Base-by-base conservation (phyloP, 1,140 invertebrate genomes). In the Drosophila nannoptera region DNA sequence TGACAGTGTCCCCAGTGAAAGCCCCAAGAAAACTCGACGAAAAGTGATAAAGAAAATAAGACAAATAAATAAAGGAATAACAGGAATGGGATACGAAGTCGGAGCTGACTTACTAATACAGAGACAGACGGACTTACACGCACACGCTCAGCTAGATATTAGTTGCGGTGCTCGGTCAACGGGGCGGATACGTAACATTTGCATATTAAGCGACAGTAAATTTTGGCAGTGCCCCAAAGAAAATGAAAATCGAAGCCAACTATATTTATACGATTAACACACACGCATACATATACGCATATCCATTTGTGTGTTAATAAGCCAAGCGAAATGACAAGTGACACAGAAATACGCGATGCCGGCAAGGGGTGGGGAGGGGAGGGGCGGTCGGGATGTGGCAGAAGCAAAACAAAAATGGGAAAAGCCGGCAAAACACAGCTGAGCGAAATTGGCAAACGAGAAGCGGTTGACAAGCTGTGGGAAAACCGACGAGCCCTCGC, bases 381-480 rank as follows among this genome's bases (percentile, higher is more conserved):
- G 43, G 45, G 36, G 22, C 68, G 50, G 36, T 22, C 31, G 64
- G 33, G 14, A 14, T 5, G 40, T 22, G 22, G 22, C 22, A 9
- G 53, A 62, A 62, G 29, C 11, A 64, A 46, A 48, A 46, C 11
- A 29, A 63, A 64, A 64, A 6, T 53, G 33, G 56, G 43, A 54
- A 43, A 75, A 62, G 38, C 77, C 73, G 71, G 63, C 65, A 36
- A 43, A 77, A 77, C 77, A 77, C 77, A 81, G 77, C 77, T 81
- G 77, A 31, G 71, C 59, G 54, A 62, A 72, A 22, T 62, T 62
- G 64, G 65, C 65, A 52, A 42, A 52, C 69, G n/a, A 45, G 68
- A 62, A 72, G 50, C 62, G 42, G 45, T 67, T 65, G 55, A 70
- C 61, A 75, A 73, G 75, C 35, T 42, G 71, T 73, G 69, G 62